Conservation (phyloP, 2,797 vertebrate species). For the Phalloptychus januarius region DNA sequence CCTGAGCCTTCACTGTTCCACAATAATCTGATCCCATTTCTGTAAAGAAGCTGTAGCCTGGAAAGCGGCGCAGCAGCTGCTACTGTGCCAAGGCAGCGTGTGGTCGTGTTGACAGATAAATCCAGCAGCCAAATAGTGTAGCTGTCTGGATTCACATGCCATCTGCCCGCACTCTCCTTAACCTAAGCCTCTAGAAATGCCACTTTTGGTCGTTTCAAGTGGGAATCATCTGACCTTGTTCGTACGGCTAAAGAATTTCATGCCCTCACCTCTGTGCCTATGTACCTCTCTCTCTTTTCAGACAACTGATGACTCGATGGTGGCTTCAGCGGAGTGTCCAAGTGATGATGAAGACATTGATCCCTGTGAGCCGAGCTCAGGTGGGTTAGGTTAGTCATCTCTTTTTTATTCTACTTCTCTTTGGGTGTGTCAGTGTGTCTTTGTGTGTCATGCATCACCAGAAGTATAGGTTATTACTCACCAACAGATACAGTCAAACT, state of each 20-base stretch:
- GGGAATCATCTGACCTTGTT: conserved; percentile 34
- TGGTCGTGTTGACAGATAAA: conserved; percentile 64
- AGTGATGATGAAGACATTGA: conserved; percentile 99
- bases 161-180: conserved; percentile 45
- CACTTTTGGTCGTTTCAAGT: conserved; percentile 32
- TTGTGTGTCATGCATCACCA: conserved; percentile 56
- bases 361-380: conserved; percentile 99
- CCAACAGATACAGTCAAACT: conserved; percentile 31
- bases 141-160: conserved; percentile 56
- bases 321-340: conserved; percentile 97
- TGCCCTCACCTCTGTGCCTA: conserved; percentile 28
- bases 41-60: conserved; percentile 43
- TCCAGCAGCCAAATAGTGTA: conserved; percentile 61
- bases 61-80: conserved; percentile 59
- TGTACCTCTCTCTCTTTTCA: conserved; percentile 72
- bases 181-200: conserved; percentile 49
- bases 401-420: conserved; percentile 93
- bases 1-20: conserved; percentile 55
- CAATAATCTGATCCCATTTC: conserved; percentile 67
- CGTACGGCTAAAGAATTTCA: conserved; percentile 35
- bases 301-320: conserved; percentile 93
- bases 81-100: conserved; percentile 31
- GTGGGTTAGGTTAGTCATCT: conserved; percentile 99
- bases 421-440: conserved; percentile 77
- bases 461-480: conserved; percentile 20